Evolutionary conservation across 2,113 vertebrate genomes (phyloP), one percentile per base, ranked within the genome.

Genomic region (Stictonetta naevosa): DNA sequence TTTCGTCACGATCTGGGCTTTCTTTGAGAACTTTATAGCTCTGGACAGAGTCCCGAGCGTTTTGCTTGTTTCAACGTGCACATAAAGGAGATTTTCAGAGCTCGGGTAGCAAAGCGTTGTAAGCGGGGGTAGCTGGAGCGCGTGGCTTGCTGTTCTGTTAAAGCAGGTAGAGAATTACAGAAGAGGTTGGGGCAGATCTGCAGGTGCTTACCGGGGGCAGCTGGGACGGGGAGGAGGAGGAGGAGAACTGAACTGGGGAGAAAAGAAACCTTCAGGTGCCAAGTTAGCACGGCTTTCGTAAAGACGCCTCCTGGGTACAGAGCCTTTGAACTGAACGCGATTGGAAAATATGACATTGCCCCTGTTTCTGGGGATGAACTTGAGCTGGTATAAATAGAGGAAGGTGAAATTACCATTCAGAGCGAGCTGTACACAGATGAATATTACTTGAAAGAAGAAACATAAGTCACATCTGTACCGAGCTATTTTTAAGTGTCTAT

Each of bases 401-500:
- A 91, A 91, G 93, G 68, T 40, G 88, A 83, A 53, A 42, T 44
- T 79, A 36, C 46, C 4, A 1, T 6, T 92, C 16, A 21, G 87
- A 64, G 8, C 9, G 56, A 40, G 66, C 85, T 15, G 21, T 73
- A 33, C 94, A 53, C 83, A 19, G 73, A 80, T 89, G 92, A 86
- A 8, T 38, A 3, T 94, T 90, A 50, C 93, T 97, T 80, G n/a
- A 96, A 79, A 97, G 83, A 67, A 76, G 44, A 81, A 83, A 73
- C 79, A 79, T 81, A 94, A 91, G 82, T 95, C 73, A 94, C 95
- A 95, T 95, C 95, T 95, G 96, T 13, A 33, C 52, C 0, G 18
- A 64, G 86, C 91, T 97, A 95, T 97, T 97, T 97, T 96, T 96
- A 58, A 93, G 75, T 36, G 79, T 34, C 93, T 67, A 48, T 96